Conservation (phyloP, 2,888 invertebrate species). For the Lithophane semibrunnea region DNA sequence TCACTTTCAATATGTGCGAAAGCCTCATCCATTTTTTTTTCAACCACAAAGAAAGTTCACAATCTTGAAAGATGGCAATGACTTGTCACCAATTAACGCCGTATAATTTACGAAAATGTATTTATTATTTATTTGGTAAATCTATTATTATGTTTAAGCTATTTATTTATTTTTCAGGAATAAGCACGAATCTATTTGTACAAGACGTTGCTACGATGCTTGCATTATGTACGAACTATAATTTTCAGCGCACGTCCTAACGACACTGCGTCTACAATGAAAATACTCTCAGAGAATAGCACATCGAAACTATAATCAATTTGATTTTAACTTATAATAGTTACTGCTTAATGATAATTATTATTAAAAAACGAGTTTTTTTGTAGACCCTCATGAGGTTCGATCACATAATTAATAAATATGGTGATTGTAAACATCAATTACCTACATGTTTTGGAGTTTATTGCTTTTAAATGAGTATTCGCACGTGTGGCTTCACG, state of each 20-base stretch:
- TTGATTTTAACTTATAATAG: constrained; percentile 32
- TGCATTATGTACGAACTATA: constrained; percentile 52
- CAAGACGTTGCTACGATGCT: constrained; percentile 36
- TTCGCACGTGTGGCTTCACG: background rate
- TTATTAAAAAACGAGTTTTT: constrained; percentile 29
- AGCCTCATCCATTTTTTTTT: constrained; percentile 84
- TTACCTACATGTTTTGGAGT: background rate
- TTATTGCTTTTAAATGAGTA: background rate
- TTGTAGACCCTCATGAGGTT: background rate
- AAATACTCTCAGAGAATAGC: constrained; percentile 62
- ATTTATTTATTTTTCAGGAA: constrained; percentile 16
- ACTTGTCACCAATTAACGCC: background rate
- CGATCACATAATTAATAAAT: constrained; percentile 13
- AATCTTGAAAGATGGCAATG: background rate
- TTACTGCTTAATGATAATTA: constrained; percentile 17
- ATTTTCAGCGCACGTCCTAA: constrained; percentile 70
- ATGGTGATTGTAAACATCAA: background rate
- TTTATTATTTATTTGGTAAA: background rate
- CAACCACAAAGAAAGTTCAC: constrained; percentile 36
- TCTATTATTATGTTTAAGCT: background rate
- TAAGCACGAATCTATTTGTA: constrained; percentile 12
- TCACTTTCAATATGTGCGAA: constrained; percentile 83
- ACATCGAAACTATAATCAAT: constrained; percentile 46
- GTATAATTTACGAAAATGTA: background rate
- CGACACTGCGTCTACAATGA: constrained; percentile 68